Percentiles rank a stretch among this genome's conserved stretches.
Conservation (phyloP, 2,888 invertebrate genomes). For the Ectobius pallidus region DNA sequence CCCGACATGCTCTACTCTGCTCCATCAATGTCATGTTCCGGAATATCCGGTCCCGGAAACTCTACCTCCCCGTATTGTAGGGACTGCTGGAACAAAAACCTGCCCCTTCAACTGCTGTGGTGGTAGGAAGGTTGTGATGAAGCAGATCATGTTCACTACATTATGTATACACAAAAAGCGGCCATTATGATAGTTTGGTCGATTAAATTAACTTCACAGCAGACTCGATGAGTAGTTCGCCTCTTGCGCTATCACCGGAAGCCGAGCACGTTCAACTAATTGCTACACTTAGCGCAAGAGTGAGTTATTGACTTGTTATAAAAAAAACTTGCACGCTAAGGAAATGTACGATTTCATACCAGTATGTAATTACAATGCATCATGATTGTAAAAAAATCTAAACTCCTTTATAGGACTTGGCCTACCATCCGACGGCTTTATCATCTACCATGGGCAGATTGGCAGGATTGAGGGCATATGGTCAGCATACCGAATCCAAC, state of each 20-base stretch:
- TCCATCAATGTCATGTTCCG: conserved; percentile 10
- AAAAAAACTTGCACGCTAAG: too few relatives aligned
- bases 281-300: background rate
- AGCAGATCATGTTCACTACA: background rate
- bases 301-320: too few relatives aligned
- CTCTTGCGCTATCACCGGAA: background rate
- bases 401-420: too few relatives aligned
- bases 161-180: background rate
- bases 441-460: too few relatives aligned
- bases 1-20: background rate
- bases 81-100: background rate
- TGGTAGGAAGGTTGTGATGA: background rate
- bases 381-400: too few relatives aligned
- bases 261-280: conserved; percentile 4
- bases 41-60: conserved; percentile 6
- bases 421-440: too few relatives aligned
- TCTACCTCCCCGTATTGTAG: background rate
- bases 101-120: too few relatives aligned
- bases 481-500: too few relatives aligned
- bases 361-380: too few relatives aligned
- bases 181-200: background rate
- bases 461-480: too few relatives aligned
- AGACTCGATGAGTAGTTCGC: background rate
- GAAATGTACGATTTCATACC: too few relatives aligned
- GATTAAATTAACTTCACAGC: background rate